Evolutionary conservation across 2,888 invertebrate species (phyloP), one percentile per base, ranked within the genome.

Genomic region (Lasioglossum calceatum): DNA sequence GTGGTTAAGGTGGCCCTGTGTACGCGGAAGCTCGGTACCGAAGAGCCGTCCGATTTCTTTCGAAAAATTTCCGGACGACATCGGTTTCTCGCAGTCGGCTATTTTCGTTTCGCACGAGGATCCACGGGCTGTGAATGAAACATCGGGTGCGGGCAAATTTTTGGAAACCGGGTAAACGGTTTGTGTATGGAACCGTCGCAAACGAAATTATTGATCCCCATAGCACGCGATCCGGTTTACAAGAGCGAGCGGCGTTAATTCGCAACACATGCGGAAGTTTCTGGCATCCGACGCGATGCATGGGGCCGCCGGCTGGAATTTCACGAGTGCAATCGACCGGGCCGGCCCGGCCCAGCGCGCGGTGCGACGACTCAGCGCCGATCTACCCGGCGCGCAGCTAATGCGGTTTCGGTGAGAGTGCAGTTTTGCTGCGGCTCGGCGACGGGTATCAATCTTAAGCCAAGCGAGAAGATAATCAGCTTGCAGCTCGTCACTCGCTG

Each of bases 261-360:
- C 87, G 88, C 88, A 86, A 88, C 89, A 86, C 90, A 88, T 88
- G 90, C 90, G 88, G 88, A 90, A 88, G 88, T 89, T 90, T 81
- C 81, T 84, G 79, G 83, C 84, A 74, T 77, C 76, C 88, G 88
- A 87, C 82, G 82, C 88, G 79, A 81, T 82, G 81, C 87, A 87
- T 79, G 82, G 77, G 87, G 81, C 76, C 70, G 74, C 76, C 70
- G 74, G 74, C 79, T 73, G 76, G 71, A 85, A 86, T 90, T 90
- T 89, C 71, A 86, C 86, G 81, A 81, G 81, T 79, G 79, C 86
- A 82, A 82, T 87, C 87, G 80, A 77, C 84, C 80, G 77, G 47
- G 44, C 27, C 12, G 58, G n/a, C 3, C 16, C 47, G 47, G 47
- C 47, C 14, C 12, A 12, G n/a, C 2, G n/a, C 61, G 12, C 61